Evolutionary conservation across 2,888 invertebrate genomes (phyloP).

Genomic region (Deilephila porcellus): DNA sequence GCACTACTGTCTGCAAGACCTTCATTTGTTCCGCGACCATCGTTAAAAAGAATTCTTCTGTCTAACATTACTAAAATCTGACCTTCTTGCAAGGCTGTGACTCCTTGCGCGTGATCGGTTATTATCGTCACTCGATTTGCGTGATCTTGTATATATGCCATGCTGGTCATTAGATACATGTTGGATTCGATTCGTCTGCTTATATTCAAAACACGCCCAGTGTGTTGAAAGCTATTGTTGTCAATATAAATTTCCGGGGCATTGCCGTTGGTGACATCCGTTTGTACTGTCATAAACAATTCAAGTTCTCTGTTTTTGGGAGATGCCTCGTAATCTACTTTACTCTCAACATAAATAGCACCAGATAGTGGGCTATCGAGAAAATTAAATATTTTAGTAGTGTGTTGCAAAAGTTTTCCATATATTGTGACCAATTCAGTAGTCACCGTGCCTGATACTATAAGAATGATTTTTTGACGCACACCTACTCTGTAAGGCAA

Average conservation of each 20-base stretch:
- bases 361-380: constrained; percentile 87
- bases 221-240: constrained; percentile 96
- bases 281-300: constrained; percentile 93
- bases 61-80: constrained; percentile 97
- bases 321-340: constrained; percentile 92
- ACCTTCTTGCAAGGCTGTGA: constrained; percentile 94
- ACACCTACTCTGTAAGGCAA: constrained; percentile 87
- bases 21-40: constrained; percentile 96
- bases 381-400: constrained; percentile 91
- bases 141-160: constrained; percentile 92
- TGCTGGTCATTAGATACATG: constrained; percentile 96
- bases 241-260: constrained; percentile 93
- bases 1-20: constrained; percentile 95
- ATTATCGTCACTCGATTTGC: constrained; percentile 89
- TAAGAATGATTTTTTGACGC: constrained; percentile 86
- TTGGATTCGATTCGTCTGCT: constrained; percentile 95
- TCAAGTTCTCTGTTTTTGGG: constrained; percentile 95
- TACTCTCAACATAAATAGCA: constrained; percentile 91
- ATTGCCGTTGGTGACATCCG: constrained; percentile 92
- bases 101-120: constrained; percentile 96
- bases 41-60: constrained; percentile 94
- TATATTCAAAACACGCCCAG: constrained; percentile 89
- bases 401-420: constrained; percentile 90
- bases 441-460: constrained; percentile 92
- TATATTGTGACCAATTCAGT: constrained; percentile 93